Percentiles rank a stretch among this genome's conserved stretches.
phyloP scores from a whole-genome alignment of 30 jellyfish, hydroid and myxozoan genomes.

The Rhopilema esculentum region DNA sequence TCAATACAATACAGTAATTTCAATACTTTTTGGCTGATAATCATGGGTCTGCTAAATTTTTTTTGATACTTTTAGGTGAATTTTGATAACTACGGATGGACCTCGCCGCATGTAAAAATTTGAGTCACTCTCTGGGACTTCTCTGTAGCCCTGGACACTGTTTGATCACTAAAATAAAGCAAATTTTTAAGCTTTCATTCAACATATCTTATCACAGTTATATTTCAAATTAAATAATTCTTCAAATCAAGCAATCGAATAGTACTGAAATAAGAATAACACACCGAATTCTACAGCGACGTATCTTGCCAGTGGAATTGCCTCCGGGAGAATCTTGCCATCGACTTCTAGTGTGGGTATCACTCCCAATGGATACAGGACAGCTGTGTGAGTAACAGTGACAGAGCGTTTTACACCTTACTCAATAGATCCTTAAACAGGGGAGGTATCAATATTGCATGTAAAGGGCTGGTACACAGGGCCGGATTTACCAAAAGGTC shows the following conservation, averaged over 20 bases:
- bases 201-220: neutral
- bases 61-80: no score
- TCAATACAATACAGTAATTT: no score
- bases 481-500: no score
- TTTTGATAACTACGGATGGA: no score
- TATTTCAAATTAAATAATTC: neutral
- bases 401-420: no score
- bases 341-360: slow-evolving; percentile 59
- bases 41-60: no score
- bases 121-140: no score
- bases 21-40: no score
- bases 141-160: neutral
- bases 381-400: neutral
- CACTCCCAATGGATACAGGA: slow-evolving; percentile 58
- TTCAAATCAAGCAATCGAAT: neutral
- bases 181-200: neutral
- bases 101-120: no score
- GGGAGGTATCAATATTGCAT: neutral
- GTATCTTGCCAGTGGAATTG: slow-evolving; percentile 50
- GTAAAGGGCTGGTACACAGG: no score
- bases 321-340: slow-evolving; percentile 61
- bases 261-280: neutral
- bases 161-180: neutral
- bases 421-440: neutral
- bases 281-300: slow-evolving; percentile 70